Conservation (phyloP, 2,888 invertebrate species). For the Zygaena filipendulae region DNA sequence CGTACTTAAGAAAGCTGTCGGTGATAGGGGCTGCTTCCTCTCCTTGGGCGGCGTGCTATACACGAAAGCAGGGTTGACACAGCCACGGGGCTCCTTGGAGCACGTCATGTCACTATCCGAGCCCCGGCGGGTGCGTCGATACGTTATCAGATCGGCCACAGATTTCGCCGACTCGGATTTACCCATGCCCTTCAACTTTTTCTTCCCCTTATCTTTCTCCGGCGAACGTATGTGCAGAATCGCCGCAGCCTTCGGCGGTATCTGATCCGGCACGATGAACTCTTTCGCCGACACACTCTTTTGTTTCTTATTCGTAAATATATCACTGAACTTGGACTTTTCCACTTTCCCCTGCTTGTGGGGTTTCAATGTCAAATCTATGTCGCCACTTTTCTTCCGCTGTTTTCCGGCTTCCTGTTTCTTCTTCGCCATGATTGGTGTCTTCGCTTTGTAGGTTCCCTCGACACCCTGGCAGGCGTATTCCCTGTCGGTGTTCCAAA, state of each 20-base stretch:
- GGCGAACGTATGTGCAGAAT: constrained; percentile 68
- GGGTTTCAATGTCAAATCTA: constrained; percentile 50
- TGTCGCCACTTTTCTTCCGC: constrained; percentile 50
- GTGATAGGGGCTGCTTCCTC: constrained; percentile 48
- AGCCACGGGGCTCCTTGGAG: constrained; percentile 38
- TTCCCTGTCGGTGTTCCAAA: constrained; percentile 50
- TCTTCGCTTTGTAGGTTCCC: constrained; percentile 55
- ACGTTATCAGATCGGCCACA: constrained; percentile 33
- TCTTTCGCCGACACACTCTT: constrained; percentile 56
- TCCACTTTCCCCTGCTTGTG: constrained; percentile 46
- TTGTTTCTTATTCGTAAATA: constrained; percentile 56
- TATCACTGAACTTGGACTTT: constrained; percentile 54
- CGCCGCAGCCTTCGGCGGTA: constrained; percentile 73
- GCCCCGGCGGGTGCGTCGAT: constrained; percentile 44
- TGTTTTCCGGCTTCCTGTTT: constrained; percentile 40
- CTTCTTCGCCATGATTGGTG: constrained; percentile 54
- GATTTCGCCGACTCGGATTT: constrained; percentile 52
- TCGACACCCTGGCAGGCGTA: constrained; percentile 52
- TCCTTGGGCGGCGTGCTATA: constrained; percentile 65
- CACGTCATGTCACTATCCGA: constrained; percentile 54
- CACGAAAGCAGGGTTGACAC: constrained; percentile 56
- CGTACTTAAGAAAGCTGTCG: constrained; percentile 58
- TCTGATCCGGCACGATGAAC: constrained; percentile 52
- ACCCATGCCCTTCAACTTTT: constrained; percentile 43
- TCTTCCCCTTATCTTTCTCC: constrained; percentile 39